Evolutionary conservation across 2,113 vertebrate species (phyloP).

Genomic region (Sylvia atricapilla): DNA sequence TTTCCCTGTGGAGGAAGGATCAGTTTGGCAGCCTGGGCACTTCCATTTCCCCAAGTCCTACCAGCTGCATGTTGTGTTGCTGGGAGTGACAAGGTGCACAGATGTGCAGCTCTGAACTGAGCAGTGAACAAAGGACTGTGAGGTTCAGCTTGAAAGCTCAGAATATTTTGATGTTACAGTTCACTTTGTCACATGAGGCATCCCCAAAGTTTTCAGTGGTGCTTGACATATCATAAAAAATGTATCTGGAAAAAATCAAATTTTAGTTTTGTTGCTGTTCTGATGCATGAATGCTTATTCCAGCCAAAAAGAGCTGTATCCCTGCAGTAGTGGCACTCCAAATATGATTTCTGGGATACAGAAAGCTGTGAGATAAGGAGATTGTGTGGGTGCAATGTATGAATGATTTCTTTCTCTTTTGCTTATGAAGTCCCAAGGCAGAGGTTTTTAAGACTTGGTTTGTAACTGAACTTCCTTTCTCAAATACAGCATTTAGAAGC

Average conservation of each 20-base stretch:
- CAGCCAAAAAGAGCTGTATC: neutral
- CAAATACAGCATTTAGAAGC: neutral
- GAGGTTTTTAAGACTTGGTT: neutral
- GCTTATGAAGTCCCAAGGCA: neutral
- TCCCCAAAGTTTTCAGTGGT: neutral
- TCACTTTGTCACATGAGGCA: neutral
- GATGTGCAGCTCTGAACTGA: neutral
- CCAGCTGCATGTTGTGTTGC: neutral
- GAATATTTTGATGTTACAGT: neutral
- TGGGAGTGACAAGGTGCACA: neutral
- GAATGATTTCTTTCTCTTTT: neutral
- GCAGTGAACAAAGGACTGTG: neutral
- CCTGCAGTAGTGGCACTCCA: neutral
- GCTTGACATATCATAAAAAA: neutral
- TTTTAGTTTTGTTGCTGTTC: neutral
- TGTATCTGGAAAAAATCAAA: neutral
- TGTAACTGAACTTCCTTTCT: conserved; percentile 15
- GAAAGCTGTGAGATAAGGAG: neutral
- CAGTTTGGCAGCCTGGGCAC: neutral
- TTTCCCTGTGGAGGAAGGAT: neutral
- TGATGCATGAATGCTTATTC: neutral
- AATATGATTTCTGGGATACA: neutral
- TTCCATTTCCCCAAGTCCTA: neutral
- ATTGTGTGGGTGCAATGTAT: neutral
- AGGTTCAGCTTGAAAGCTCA: neutral